These are phyloP conservation scores for Platyrinchus mystaceus DNA, from an alignment of 2,797 vertebrate genomes.

Conservation along the genomic window DNA sequence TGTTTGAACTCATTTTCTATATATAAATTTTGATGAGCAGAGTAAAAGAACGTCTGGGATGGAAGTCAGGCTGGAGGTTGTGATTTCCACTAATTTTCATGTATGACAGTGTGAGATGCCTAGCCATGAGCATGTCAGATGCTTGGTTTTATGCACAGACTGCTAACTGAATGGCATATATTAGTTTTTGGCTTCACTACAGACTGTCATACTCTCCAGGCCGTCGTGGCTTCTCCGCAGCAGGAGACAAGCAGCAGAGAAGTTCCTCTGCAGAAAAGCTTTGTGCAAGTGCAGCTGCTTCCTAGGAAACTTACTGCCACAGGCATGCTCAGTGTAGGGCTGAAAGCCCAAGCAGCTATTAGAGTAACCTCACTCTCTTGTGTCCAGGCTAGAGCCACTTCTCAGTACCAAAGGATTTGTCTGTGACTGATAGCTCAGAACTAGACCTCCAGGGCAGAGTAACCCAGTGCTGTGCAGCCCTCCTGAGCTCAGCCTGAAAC, in stretches of 20 bases:
- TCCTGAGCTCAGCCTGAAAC: background rate
- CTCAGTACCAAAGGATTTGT: background rate
- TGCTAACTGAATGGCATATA: background rate
- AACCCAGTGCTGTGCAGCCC: background rate
- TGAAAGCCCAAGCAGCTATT: background rate
- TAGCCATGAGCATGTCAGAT: background rate
- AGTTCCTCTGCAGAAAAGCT: constrained; percentile 15
- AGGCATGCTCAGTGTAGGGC: background rate
- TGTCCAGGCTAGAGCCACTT: background rate
- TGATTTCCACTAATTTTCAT: background rate
- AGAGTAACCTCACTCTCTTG: accelerated
- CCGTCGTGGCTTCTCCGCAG: background rate
- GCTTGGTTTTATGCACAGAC: background rate
- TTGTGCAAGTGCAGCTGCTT: background rate
- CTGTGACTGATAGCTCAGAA: background rate
- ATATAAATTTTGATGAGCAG: background rate
- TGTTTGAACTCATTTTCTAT: background rate
- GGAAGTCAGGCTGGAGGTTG: background rate
- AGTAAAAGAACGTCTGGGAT: background rate
- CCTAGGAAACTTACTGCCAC: background rate
- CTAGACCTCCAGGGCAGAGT: background rate
- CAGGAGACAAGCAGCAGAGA: background rate
- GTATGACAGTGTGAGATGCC: background rate
- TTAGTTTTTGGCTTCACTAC: background rate
- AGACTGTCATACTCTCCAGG: background rate